These are phyloP conservation scores for Bradysia coprophila DNA, from an alignment of 1,140 invertebrate genomes.

Conservation along the genomic window DNA sequence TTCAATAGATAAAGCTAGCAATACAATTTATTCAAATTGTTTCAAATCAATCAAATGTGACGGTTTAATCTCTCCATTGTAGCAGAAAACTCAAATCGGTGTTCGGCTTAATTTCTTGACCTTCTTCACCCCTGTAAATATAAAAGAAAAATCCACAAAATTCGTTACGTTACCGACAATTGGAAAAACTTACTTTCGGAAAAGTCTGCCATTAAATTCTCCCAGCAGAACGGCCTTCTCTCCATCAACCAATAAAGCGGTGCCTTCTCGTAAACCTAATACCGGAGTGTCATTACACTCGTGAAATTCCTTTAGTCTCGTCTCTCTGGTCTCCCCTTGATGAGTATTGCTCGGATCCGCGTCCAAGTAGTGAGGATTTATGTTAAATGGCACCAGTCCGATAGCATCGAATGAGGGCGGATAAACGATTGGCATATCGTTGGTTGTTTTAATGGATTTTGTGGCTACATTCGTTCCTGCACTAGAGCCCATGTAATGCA, in stretches of 20 bases:
- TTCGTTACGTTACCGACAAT: constrained; percentile 2
- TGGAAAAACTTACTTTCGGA: constrained; percentile 36
- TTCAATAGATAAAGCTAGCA: no score
- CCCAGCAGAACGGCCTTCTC: constrained; percentile 38
- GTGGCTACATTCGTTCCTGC: constrained; percentile 72
- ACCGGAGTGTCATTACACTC: constrained; percentile 36
- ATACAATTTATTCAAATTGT: no score
- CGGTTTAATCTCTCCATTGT: neutral
- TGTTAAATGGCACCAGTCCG: constrained; percentile 61
- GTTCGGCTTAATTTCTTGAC: constrained; percentile 30
- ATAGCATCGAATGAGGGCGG: constrained; percentile 50
- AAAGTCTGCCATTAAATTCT: constrained; percentile 37
- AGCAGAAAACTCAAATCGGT: constrained; percentile 39
- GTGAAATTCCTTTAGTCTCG: constrained; percentile 47
- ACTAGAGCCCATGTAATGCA: constrained; percentile 62
- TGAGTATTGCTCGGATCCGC: constrained; percentile 37
- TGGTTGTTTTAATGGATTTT: constrained; percentile 57
- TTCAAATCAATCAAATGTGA: no score
- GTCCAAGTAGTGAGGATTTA: constrained; percentile 71
- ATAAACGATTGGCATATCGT: constrained; percentile 72
- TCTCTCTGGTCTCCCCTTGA: constrained; percentile 56
- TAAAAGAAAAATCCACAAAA: constrained; percentile 5
- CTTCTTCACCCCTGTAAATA: constrained; percentile 28
- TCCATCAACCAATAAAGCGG: constrained; percentile 39
- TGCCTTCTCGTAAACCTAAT: constrained; percentile 51